A percentile compares a stretch with the other conserved stretches of the same genome.
phyloP scores from a whole-genome alignment of 2,113 vertebrate species.

The Candoia aspera region DNA sequence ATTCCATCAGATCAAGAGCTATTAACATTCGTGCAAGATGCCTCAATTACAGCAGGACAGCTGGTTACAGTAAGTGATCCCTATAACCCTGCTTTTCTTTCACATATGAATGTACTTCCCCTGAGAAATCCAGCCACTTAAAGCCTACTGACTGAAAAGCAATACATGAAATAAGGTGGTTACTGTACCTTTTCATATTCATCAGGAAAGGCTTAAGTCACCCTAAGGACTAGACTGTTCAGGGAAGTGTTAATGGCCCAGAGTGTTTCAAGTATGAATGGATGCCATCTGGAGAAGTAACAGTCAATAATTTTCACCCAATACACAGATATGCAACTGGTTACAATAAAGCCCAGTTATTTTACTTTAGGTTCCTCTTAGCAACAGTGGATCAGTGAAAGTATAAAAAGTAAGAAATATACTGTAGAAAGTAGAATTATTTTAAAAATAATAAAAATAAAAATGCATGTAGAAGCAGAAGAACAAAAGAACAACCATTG shows the following conservation, averaged over 20 bases:
- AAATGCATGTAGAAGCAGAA: background rate
- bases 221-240: conserved; percentile 44
- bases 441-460: background rate
- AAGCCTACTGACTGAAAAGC: conserved; percentile 49
- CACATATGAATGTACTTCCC: conserved; percentile 52
- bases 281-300: background rate
- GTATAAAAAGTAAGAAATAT: background rate
- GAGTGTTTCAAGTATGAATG: rapidly evolving
- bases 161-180: conserved; percentile 56
- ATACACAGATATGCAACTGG: background rate
- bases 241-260: conserved; percentile 35
- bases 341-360: background rate
- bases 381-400: background rate
- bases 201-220: conserved; percentile 49
- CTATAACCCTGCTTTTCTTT: conserved; percentile 50
- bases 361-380: background rate
- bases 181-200: conserved; percentile 55
- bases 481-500: background rate
- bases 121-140: conserved; percentile 55
- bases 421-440: background rate
- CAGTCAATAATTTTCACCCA: conserved; percentile 29
- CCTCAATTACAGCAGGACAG: conserved; percentile 47
- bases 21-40: conserved; percentile 31
- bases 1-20: conserved; percentile 1
- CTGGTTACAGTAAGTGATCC: conserved; percentile 59